These are phyloP conservation scores for Lophotriccus pileatus DNA, from an alignment of 2,797 vertebrate genomes.

Conservation along the genomic window DNA sequence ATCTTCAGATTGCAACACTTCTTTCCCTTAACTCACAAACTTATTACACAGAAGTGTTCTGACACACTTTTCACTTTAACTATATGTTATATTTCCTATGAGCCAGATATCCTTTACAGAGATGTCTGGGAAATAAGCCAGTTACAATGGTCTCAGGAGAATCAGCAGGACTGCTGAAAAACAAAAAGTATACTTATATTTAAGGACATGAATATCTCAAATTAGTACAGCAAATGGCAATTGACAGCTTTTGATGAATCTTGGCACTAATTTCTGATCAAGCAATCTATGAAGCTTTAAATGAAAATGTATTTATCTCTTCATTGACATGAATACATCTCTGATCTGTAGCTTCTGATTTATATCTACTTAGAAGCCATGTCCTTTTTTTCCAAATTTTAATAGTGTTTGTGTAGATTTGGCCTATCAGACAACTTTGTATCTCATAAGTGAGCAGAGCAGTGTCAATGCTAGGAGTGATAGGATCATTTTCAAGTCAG, in stretches of 20 bases:
- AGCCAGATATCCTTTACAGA: background rate
- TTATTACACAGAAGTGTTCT: background rate
- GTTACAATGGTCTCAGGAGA: constrained; percentile 6
- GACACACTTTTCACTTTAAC: background rate
- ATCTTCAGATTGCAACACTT: background rate
- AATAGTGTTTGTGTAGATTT: background rate
- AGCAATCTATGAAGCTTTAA: background rate
- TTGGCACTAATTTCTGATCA: constrained; percentile 17
- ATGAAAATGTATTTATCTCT: constrained; percentile 17
- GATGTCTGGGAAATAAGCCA: constrained; percentile 40
- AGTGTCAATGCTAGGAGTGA: background rate
- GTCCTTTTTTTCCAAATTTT: background rate
- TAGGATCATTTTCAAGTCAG: background rate
- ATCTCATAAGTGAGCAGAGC: background rate
- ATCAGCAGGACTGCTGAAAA: constrained; percentile 14
- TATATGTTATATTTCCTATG: background rate
- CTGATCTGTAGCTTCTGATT: background rate
- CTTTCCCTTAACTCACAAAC: background rate
- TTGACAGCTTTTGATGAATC: constrained; percentile 44
- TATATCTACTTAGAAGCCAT: background rate
- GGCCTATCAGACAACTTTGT: background rate
- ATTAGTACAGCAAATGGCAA: constrained; percentile 52
- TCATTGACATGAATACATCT: constrained; percentile 9
- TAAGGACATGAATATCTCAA: background rate
- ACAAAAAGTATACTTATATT: background rate